Conservation (phyloP, 2,113 vertebrate genomes). For the Xiphorhynchus elegans region DNA sequence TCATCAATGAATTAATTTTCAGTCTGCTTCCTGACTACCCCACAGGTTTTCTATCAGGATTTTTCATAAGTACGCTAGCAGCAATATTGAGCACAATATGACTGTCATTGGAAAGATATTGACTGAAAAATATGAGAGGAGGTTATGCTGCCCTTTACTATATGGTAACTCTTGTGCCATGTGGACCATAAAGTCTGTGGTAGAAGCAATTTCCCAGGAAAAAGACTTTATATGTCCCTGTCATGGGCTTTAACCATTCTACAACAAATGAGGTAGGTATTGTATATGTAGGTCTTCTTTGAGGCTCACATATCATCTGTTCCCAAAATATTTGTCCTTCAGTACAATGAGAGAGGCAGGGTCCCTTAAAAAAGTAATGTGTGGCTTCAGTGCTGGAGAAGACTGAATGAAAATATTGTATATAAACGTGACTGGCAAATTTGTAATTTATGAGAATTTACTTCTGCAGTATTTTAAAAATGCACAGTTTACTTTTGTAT, state of each 20-base stretch:
- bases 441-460: not conserved
- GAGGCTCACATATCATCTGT: not conserved
- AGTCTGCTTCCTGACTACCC: not conserved
- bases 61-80: not conserved
- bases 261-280: not conserved
- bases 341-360: not conserved
- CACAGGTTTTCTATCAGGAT: not conserved
- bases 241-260: not conserved
- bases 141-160: not conserved
- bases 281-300: not conserved
- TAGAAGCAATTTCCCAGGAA: not conserved
- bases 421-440: not conserved
- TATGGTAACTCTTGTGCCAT: not conserved
- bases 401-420: not conserved
- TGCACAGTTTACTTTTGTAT: not conserved
- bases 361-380: not conserved
- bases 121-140: not conserved
- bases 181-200: not conserved
- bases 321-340: not conserved
- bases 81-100: not conserved
- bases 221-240: not conserved
- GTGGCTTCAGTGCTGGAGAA: rapidly evolving
- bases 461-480: not conserved
- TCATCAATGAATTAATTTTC: not conserved
- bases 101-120: not conserved